A percentile compares a stretch with the other conserved stretches of the same genome.
Conservation (phyloP, 2,113 vertebrate species). For the Podiceps cristatus region DNA sequence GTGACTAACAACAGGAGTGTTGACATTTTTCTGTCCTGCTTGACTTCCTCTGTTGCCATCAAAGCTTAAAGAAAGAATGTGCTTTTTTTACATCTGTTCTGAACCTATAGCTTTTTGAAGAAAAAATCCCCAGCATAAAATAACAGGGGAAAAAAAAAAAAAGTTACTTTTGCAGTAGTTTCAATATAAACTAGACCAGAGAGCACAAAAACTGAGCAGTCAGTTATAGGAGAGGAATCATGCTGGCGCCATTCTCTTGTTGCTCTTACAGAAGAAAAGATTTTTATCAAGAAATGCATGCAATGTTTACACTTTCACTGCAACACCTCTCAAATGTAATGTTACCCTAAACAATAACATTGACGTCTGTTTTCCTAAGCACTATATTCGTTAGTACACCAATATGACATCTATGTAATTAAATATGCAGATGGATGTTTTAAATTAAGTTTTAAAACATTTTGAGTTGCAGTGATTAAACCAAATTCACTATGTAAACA, state of each 20-base stretch:
- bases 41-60: not conserved
- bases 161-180: not conserved
- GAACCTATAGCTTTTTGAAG: not conserved
- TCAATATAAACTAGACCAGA: not conserved
- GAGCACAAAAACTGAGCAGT: not conserved
- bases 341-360: not conserved
- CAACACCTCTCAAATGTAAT: not conserved
- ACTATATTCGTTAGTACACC: not conserved
- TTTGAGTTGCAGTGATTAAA: not conserved
- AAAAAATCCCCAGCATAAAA: not conserved
- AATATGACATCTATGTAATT: not conserved
- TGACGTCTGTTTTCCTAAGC: not conserved
- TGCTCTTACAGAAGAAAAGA: conserved; percentile 15
- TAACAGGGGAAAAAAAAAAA: not conserved
- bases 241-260: fast-evolving
- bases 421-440: not conserved
- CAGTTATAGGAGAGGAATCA: not conserved
- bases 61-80: not conserved
- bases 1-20: not conserved
- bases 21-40: not conserved
- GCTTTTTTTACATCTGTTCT: not conserved
- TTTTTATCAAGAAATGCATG: not conserved
- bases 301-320: conserved; percentile 1
- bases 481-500: not conserved
- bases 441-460: not conserved